Evolutionary conservation across 2,113 vertebrate species (phyloP), one percentile per base, ranked within the genome.

Genomic region (Amphiprion ocellaris): DNA sequence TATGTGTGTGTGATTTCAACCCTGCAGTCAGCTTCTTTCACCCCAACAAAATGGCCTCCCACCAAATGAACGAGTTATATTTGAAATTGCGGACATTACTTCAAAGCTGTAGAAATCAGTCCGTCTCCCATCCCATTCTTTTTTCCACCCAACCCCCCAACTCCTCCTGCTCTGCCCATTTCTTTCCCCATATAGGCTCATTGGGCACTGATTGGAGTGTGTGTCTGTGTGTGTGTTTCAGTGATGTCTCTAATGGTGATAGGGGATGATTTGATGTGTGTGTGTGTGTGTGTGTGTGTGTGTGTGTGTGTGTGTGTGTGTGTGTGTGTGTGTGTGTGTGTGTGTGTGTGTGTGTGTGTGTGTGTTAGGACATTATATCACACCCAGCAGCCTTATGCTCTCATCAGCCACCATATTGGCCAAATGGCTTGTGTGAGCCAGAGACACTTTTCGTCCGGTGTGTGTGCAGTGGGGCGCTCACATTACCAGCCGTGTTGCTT

Each of bases 111-210:
- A 76, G 53, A 66, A 82, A 83, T 83, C 65, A 79, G 64, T 70
- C 72, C 21, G 49, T 85, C 59, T 33, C 50, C 63, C 61, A 37
- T 53, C 28, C 50, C 15, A 4, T 78, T 47, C 71, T 9, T 61
- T 23, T 58, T 24, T 46, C 26, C 39, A 24, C 5, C 44, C 49
- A 47, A 52, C 33, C 59, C 30, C 62, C 19, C 37, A 24, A 41
- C 33, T 23, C 41, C 58, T n/a, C 54, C 55, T 60, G 63, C 65
- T 70, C 62, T 73, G 75, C 55, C 65, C 85, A 86, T 84, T 69
- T 85, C 71, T 30, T 69, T 69, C 69, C 70, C 77, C 54, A 75
- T 79, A 74, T 81, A 77, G 80, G 79, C 68, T 88, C 88, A 90
- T 80, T 84, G 71, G 54, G 52, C 52, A 47, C 78, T 79, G 83